Percentiles rank a stretch among this genome's conserved stretches.
phyloP scores from a whole-genome alignment of 2,888 invertebrate species.

The Latrodectus elegans region DNA sequence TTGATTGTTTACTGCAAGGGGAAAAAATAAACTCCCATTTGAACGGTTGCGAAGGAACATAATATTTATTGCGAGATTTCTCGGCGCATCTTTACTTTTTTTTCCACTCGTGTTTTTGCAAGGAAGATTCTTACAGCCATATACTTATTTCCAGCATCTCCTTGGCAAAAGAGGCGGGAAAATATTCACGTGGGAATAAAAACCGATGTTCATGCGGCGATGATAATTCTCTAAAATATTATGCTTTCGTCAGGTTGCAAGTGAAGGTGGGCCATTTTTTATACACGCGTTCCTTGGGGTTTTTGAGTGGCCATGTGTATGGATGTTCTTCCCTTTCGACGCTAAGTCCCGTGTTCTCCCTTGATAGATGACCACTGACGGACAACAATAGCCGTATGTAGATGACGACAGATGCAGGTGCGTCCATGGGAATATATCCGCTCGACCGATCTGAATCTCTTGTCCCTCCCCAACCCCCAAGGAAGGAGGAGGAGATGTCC shows the following conservation, averaged over 20 bases:
- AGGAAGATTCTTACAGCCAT: neutral
- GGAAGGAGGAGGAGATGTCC: neutral
- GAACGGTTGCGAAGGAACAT: conserved; percentile 8
- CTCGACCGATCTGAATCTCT: conserved; percentile 48
- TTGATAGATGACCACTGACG: conserved; percentile 64
- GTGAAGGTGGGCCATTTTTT: conserved; percentile 45
- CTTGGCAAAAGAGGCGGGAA: conserved; percentile 12
- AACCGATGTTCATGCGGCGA: conserved; percentile 56
- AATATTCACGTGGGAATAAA: conserved; percentile 65
- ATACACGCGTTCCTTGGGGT: conserved; percentile 52
- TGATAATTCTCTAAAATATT: conserved; percentile 63
- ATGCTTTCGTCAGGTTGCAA: conserved; percentile 56
- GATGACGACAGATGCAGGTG: conserved; percentile 66
- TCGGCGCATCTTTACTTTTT: neutral
- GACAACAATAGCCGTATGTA: conserved; percentile 62
- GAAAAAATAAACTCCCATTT: neutral
- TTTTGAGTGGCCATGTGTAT: conserved; percentile 25
- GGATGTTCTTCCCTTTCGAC: conserved; percentile 38
- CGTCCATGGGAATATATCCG: conserved; percentile 60
- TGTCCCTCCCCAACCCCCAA: conserved; percentile 1
- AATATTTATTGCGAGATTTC: conserved; percentile 44
- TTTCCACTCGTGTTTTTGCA: neutral
- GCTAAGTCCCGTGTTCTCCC: conserved; percentile 44
- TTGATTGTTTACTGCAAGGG: neutral
- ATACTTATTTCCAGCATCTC: neutral